A percentile compares a stretch with the other conserved stretches of the same genome.
Evolutionary conservation across 2,888 invertebrate genomes (phyloP).

Genomic region (Parnassius mnemosyne): DNA sequence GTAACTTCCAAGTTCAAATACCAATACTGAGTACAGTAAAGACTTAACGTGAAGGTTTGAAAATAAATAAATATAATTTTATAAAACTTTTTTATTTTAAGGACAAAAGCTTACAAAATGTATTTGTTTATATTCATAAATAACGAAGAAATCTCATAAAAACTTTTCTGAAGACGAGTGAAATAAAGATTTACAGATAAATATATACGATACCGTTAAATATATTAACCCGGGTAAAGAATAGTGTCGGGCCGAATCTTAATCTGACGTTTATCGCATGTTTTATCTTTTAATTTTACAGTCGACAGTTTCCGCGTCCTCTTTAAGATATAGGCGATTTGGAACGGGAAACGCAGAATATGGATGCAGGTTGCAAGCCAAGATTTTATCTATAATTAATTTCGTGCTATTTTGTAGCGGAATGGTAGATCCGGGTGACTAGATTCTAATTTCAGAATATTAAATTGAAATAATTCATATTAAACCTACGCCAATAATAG

Average conservation of each 20-base stretch:
- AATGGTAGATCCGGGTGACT: no score
- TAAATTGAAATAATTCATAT: no score
- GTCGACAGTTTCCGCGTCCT: slow-evolving; percentile 52
- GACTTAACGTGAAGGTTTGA: no score
- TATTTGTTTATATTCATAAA: background rate
- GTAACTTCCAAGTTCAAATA: no score
- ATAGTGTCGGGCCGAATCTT: slow-evolving; percentile 20
- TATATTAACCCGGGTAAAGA: slow-evolving; percentile 5
- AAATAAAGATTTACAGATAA: slow-evolving; percentile 11
- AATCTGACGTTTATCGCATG: slow-evolving; percentile 26
- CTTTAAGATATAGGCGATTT: slow-evolving; percentile 10
- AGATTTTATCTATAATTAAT: background rate
- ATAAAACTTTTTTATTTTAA: no score
- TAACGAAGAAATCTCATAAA: background rate
- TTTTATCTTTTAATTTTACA: slow-evolving; percentile 27
- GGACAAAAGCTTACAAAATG: no score
- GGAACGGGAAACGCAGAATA: background rate
- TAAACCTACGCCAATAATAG: no score
- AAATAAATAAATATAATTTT: no score
- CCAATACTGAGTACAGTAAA: no score
- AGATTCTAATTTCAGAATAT: no score
- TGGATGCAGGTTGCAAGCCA: background rate
- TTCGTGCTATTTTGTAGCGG: slow-evolving; percentile 42
- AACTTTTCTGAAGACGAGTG: background rate
- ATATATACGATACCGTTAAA: slow-evolving; percentile 6